A percentile compares a stretch with the other conserved stretches of the same genome.
Conservation (phyloP, 2,113 vertebrate species). For the Anseranas semipalmata region DNA sequence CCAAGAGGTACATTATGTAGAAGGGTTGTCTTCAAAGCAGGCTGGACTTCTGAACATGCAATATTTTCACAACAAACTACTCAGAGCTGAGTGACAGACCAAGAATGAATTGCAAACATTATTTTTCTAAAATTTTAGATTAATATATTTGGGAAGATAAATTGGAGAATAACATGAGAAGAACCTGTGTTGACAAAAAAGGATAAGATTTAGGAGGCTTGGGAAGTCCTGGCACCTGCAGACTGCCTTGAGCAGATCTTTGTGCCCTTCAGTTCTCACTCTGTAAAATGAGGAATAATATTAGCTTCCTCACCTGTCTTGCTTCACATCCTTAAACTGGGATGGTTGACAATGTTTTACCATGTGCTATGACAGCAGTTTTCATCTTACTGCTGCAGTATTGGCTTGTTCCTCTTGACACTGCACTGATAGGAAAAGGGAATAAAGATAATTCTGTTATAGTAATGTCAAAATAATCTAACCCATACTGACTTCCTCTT, state of each 20-base stretch:
- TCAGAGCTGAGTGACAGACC: background rate
- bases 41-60: background rate
- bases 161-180: background rate
- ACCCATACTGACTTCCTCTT: background rate
- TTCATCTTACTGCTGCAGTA: background rate
- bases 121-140: background rate
- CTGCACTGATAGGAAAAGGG: background rate
- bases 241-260: background rate
- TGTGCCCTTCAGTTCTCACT: background rate
- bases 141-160: background rate
- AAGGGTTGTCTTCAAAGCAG: background rate
- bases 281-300: background rate
- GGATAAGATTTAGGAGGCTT: background rate
- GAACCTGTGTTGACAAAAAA: background rate
- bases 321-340: background rate
- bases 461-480: background rate
- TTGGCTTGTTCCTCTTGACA: conserved; percentile 1
- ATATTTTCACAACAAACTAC: background rate
- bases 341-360: background rate
- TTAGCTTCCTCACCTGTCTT: background rate
- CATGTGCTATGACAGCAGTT: background rate
- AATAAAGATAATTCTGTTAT: background rate
- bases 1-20: background rate
- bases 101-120: background rate
- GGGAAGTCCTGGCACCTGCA: background rate